Conservation (phyloP, 2,888 invertebrate genomes). For the Antheraea assamensis region DNA sequence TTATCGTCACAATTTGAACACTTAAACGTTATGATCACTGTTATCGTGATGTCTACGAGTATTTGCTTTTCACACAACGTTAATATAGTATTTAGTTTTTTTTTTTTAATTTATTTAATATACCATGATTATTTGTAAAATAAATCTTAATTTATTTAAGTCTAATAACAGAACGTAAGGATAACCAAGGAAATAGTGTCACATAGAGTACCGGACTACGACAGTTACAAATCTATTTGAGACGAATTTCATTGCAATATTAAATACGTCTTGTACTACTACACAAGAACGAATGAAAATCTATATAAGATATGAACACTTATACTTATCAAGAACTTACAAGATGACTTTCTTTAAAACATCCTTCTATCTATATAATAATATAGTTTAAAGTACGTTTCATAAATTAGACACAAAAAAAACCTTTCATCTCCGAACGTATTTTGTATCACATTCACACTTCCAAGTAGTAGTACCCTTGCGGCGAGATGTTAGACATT, state of each 20-base stretch:
- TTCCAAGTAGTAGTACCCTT: slow-evolving; percentile 54
- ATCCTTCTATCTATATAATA: neutral
- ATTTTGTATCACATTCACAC: slow-evolving; percentile 41
- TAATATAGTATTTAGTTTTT: slow-evolving; percentile 11
- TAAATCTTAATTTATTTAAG: too few species aligned
- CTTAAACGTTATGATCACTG: slow-evolving; percentile 28
- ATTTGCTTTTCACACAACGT: slow-evolving; percentile 32
- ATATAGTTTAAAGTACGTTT: too few species aligned
- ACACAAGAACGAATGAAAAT: too few species aligned
- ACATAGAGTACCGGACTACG: too few species aligned
- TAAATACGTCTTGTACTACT: neutral
- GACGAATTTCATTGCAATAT: neutral
- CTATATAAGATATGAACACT: too few species aligned
- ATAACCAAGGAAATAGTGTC: too few species aligned
- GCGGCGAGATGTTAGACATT: slow-evolving; percentile 33
- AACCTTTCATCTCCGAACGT: neutral
- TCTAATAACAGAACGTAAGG: too few species aligned
- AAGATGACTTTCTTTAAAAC: neutral
- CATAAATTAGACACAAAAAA: too few species aligned
- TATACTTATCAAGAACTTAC: neutral
- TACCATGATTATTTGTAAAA: neutral
- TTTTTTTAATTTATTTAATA: neutral
- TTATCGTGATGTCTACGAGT: slow-evolving; percentile 23
- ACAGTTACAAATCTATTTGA: too few species aligned
- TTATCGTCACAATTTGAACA: slow-evolving; percentile 22